Evolutionary conservation across 1,140 invertebrate species (phyloP).

Genomic region (Pentalonia nigronervosa): DNA sequence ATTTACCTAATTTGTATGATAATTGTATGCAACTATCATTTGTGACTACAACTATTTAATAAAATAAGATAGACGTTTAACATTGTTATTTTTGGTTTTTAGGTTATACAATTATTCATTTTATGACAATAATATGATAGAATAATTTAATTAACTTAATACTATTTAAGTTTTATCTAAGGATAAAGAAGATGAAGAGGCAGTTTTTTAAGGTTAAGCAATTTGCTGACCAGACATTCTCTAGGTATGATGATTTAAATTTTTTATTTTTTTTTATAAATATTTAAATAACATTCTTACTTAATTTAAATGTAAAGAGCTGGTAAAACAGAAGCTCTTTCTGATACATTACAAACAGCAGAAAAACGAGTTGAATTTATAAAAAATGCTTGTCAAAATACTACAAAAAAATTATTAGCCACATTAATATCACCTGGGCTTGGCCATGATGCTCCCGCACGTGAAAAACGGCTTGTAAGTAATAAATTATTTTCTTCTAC

Average conservation of each 20-base stretch:
- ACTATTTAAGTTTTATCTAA: not conserved
- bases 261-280: not conserved
- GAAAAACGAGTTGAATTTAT: constrained; percentile 89
- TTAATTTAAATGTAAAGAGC: constrained; percentile 68
- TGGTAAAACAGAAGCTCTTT: constrained; percentile 85
- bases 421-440: constrained; percentile 65
- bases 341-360: constrained; percentile 84
- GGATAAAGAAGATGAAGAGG: constrained; percentile 75
- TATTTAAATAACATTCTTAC: not conserved
- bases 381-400: constrained; percentile 71
- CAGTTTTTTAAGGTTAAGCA: constrained; percentile 89
- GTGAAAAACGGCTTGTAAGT: constrained; percentile 77
- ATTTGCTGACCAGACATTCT: constrained; percentile 86
- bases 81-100: not conserved
- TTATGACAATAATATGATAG: constrained; percentile 38
- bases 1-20: not conserved
- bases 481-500: constrained; percentile 45
- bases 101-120: not conserved
- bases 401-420: constrained; percentile 66
- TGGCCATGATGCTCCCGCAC: constrained; percentile 70
- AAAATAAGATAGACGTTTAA: not conserved
- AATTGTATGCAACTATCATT: not conserved
- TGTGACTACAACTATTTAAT: not conserved
- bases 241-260: constrained; percentile 71
- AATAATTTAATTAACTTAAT: not conserved